A percentile compares a stretch with the other conserved stretches of the same genome.
phyloP scores from a whole-genome alignment of 1,140 invertebrate genomes.

The Bilobella aurantiaca region DNA sequence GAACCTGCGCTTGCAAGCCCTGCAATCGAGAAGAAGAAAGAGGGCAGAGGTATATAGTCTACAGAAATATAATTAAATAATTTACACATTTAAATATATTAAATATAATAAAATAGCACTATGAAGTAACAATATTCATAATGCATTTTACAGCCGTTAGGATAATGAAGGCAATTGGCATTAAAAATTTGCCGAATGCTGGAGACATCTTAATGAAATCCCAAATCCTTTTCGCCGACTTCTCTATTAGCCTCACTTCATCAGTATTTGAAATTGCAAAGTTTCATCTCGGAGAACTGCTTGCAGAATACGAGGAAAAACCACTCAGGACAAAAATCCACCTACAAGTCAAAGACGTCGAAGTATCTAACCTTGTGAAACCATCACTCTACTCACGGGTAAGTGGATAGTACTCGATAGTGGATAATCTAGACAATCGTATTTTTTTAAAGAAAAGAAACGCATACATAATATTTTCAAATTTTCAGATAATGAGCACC shows the following conservation, averaged over 20 bases:
- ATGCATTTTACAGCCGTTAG: neutral
- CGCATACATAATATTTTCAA: no score
- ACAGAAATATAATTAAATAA: no score
- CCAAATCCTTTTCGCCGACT: neutral
- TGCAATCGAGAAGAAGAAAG: no score
- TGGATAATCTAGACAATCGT: no score
- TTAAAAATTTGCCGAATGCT: neutral
- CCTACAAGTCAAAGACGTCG: neutral
- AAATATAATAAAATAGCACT: no score
- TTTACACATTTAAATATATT: no score
- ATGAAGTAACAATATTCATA: no score
- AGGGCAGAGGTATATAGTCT: no score
- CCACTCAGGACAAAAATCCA: neutral
- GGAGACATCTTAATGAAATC: neutral
- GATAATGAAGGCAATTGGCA: neutral
- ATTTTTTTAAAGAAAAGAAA: neutral
- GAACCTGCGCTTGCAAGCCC: no score
- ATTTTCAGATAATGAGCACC: neutral
- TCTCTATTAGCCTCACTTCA: neutral
- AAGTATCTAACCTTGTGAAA: neutral
- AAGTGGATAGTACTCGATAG: no score
- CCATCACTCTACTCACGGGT: neutral
- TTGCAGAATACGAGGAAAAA: neutral
- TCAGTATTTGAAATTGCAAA: neutral
- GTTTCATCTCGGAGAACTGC: neutral